These are phyloP conservation scores for Alligator mississippiensis DNA, from an alignment of 2,113 vertebrate genomes.

Conservation along the genomic window DNA sequence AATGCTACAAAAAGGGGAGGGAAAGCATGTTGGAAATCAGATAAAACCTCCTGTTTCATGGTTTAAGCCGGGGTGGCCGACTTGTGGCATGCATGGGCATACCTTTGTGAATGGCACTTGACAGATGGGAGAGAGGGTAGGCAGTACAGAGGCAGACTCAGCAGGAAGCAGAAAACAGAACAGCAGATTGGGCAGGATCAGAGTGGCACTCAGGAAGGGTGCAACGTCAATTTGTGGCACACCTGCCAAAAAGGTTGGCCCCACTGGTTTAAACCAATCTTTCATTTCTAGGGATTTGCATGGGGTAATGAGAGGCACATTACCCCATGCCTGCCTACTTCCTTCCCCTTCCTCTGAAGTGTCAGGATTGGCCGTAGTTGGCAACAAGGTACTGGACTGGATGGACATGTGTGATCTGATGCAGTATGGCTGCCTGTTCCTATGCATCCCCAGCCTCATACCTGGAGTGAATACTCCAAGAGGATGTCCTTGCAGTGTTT, in stretches of 20 bases:
- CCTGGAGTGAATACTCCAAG: background rate
- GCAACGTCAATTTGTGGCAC: too few relatives aligned
- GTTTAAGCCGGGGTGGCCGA: background rate
- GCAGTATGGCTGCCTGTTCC: background rate
- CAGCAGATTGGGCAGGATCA: too few relatives aligned
- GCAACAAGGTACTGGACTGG: background rate
- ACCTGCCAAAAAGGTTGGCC: too few relatives aligned
- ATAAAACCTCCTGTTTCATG: background rate
- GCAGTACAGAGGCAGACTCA: too few relatives aligned
- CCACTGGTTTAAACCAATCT: too few relatives aligned
- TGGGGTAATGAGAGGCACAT: background rate
- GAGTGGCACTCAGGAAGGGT: too few relatives aligned
- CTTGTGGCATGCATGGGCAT: too few relatives aligned
- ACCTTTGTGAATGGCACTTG: too few relatives aligned
- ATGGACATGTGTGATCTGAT: background rate
- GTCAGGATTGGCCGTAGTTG: background rate
- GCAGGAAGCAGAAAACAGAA: too few relatives aligned
- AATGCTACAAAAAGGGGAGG: background rate
- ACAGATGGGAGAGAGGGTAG: too few relatives aligned
- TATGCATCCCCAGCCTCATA: background rate
- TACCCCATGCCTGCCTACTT: accelerated
- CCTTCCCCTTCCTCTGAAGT: background rate
- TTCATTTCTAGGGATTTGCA: accelerated
- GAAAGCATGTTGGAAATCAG: background rate
- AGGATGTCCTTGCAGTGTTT: background rate